Percentiles rank a stretch among this genome's conserved stretches.
Evolutionary conservation across 1,140 invertebrate species (phyloP).

Genomic region (Ceratoteleas bidentatus): DNA sequence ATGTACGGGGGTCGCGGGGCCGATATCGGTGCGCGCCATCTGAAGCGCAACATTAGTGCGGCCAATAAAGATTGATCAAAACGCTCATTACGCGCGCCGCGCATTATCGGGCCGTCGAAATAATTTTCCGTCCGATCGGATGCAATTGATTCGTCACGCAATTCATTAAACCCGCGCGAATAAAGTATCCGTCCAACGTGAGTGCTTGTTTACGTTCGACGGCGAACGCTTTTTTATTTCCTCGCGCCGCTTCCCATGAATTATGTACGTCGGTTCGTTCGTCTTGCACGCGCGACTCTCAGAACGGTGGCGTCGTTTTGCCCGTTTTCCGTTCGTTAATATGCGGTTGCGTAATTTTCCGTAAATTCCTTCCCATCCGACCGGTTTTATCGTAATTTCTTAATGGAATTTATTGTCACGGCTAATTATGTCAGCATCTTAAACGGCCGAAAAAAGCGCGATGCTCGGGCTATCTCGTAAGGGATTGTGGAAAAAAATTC

Average conservation of each 20-base stretch:
- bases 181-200: too few species aligned
- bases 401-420: conserved; percentile 49
- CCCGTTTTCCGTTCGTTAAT: conserved; percentile 8
- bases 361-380: conserved; percentile 38
- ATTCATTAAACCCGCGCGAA: too few species aligned
- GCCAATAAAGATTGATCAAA: too few species aligned
- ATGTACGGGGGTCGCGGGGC: too few species aligned
- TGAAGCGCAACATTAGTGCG: too few species aligned
- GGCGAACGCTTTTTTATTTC: conserved; percentile 11
- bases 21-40: too few species aligned
- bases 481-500: conserved; percentile 19
- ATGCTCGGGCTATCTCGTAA: conserved; percentile 8
- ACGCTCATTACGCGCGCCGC: too few species aligned
- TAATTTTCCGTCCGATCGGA: too few species aligned
- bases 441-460: conserved; percentile 17
- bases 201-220: too few species aligned
- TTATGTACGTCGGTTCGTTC: conserved; percentile 33
- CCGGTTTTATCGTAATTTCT: conserved; percentile 35
- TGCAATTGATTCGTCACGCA: too few species aligned
- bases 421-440: conserved; percentile 40
- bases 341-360: conserved; percentile 32
- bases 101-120: too few species aligned
- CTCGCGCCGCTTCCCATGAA: conserved; percentile 34
- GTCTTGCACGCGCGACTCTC: conserved; percentile 18
- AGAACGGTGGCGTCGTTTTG: background rate